These are phyloP conservation scores for Thunnus thynnus DNA, from an alignment of 2,113 vertebrate species.

Conservation along the genomic window DNA sequence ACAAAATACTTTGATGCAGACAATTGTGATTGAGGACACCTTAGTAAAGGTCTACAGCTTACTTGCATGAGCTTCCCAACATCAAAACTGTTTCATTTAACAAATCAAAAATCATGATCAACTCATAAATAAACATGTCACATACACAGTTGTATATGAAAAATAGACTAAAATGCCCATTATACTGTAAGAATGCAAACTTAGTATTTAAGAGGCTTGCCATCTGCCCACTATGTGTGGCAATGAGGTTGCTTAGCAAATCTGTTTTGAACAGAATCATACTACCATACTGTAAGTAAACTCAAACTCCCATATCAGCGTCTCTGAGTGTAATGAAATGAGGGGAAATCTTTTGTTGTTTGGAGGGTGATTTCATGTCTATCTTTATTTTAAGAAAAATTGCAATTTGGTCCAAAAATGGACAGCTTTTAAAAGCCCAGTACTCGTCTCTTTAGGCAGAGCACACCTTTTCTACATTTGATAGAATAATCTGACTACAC, in stretches of 20 bases:
- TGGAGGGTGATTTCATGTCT: neutral
- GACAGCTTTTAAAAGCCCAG: neutral
- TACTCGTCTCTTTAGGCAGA: neutral
- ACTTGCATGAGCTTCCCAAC: neutral
- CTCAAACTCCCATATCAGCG: neutral
- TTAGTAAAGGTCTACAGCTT: neutral
- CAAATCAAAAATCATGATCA: slow-evolving; percentile 27
- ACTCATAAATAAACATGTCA: slow-evolving; percentile 38
- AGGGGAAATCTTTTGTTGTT: neutral
- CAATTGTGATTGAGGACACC: neutral
- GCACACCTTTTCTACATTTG: neutral
- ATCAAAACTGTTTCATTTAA: slow-evolving; percentile 9
- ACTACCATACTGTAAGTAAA: neutral
- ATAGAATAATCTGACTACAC: slow-evolving; percentile 2
- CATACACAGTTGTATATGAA: slow-evolving; percentile 31
- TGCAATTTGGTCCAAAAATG: slow-evolving; percentile 12
- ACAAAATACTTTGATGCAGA: neutral
- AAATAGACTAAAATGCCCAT: neutral
- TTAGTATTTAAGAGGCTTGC: slow-evolving; percentile 1
- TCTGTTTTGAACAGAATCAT: neutral
- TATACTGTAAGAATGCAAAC: slow-evolving; percentile 11
- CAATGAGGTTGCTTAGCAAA: neutral
- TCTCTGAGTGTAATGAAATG: neutral
- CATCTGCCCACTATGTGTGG: neutral
- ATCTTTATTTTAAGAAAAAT: slow-evolving; percentile 7